Conservation (phyloP, 2,888 invertebrate species). For the Leptinotarsa peninsularis region DNA sequence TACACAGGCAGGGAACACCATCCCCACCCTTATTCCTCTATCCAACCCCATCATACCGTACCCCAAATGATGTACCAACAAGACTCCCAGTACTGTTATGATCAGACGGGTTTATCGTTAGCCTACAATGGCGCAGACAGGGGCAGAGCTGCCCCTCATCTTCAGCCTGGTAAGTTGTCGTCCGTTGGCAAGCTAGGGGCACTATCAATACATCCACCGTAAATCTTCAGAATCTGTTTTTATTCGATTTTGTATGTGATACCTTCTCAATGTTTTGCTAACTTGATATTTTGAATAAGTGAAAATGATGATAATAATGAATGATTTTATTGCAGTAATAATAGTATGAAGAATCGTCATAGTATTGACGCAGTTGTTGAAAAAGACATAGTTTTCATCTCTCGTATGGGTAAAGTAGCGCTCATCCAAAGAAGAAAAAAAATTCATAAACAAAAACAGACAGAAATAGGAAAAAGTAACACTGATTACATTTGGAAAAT, state of each 20-base stretch:
- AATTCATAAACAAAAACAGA: too few relatives aligned
- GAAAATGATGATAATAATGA: too few relatives aligned
- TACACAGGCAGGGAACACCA: constrained; percentile 68
- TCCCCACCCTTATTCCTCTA: constrained; percentile 69
- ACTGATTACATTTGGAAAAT: too few relatives aligned
- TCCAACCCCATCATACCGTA: constrained; percentile 69
- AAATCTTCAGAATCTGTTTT: constrained; percentile 39
- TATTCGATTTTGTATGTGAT: neutral
- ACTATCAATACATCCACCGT: constrained; percentile 37
- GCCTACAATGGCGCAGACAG: constrained; percentile 65
- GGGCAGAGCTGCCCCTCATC: constrained; percentile 64
- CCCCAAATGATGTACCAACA: constrained; percentile 69
- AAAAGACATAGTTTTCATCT: too few relatives aligned
- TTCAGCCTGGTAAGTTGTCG: constrained; percentile 67
- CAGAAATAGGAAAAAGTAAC: too few relatives aligned
- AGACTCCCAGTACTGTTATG: constrained; percentile 72
- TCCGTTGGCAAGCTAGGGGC: constrained; percentile 50
- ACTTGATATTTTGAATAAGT: neutral
- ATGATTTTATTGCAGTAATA: too few relatives aligned
- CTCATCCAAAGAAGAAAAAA: too few relatives aligned
- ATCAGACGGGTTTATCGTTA: constrained; percentile 69
- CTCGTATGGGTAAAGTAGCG: too few relatives aligned
- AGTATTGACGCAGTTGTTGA: too few relatives aligned
- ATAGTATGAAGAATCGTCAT: too few relatives aligned
- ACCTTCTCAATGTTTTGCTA: constrained; percentile 33